These are phyloP conservation scores for Oreocharis arfaki DNA, from an alignment of 2,113 vertebrate genomes.

Conservation along the genomic window DNA sequence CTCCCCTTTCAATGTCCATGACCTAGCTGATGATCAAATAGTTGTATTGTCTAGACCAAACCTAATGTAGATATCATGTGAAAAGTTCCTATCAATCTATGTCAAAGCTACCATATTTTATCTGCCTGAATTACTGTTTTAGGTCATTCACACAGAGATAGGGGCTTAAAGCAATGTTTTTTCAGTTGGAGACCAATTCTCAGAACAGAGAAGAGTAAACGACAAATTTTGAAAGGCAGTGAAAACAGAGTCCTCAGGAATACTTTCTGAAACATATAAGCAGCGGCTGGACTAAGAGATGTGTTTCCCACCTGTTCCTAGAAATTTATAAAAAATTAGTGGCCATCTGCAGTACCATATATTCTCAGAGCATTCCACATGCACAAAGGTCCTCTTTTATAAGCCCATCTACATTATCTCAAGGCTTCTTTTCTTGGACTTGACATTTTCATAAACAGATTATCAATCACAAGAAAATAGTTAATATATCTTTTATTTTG, in stretches of 20 bases:
- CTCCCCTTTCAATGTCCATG: neutral
- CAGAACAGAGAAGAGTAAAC: neutral
- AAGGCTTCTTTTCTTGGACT: neutral
- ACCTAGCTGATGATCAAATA: neutral
- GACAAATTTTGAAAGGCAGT: neutral
- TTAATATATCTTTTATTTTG: neutral
- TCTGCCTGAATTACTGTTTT: neutral
- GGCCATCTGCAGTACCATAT: neutral
- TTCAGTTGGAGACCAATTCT: neutral
- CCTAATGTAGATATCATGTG: neutral
- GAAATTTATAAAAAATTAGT: neutral
- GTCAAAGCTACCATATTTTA: neutral
- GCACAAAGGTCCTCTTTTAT: neutral
- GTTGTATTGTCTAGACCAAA: neutral
- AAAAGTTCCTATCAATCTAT: neutral
- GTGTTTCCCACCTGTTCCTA: slow-evolving; percentile 16
- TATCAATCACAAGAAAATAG: slow-evolving; percentile 36
- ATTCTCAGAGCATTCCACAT: neutral
- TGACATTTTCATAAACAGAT: slow-evolving; percentile 36
- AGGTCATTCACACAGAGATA: neutral
- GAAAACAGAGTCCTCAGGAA: neutral
- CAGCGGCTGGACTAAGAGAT: neutral
- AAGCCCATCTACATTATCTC: neutral
- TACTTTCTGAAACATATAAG: neutral
- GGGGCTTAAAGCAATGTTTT: neutral